Percentiles rank a stretch among this genome's conserved stretches.
phyloP scores from a whole-genome alignment of 2,113 vertebrate genomes.

The Gobio gobio region DNA sequence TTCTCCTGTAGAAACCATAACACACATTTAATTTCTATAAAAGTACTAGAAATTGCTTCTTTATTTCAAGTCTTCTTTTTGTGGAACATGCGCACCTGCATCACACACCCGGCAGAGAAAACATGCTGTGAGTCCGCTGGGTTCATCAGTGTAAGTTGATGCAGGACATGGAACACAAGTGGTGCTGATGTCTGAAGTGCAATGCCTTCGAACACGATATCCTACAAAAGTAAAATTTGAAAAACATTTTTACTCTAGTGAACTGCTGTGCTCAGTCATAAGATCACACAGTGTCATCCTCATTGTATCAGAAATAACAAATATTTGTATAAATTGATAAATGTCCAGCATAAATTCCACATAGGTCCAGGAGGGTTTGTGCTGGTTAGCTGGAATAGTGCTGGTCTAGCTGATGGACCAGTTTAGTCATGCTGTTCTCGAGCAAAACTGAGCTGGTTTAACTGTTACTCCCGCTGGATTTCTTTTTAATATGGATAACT shows the following conservation, averaged over 20 bases:
- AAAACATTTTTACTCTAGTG: not conserved
- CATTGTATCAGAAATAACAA: not conserved
- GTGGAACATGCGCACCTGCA: constrained; percentile 8
- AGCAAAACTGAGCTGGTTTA: too few relatives aligned
- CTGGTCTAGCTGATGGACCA: too few relatives aligned
- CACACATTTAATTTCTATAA: not conserved
- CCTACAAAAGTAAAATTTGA: not conserved
- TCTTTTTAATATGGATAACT: too few relatives aligned
- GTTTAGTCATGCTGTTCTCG: too few relatives aligned
- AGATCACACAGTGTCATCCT: not conserved
- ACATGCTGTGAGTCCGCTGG: constrained; percentile 22
- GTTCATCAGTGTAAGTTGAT: constrained; percentile 28
- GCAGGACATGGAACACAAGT: constrained; percentile 37
- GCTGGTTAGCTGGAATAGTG: too few relatives aligned
- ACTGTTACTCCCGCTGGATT: too few relatives aligned
- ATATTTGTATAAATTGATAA: not conserved
- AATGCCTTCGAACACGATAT: constrained; percentile 31
- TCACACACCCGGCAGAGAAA: constrained; percentile 34
- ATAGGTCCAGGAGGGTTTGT: too few relatives aligned
- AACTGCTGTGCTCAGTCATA: not conserved
- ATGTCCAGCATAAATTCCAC: not conserved
- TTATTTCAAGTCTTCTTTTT: not conserved
- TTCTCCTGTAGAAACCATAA: not conserved
- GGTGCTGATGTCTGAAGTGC: constrained; percentile 4
- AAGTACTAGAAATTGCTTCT: not conserved